Evolutionary conservation across 2,888 invertebrate genomes (phyloP).

Genomic region (Carabus problematicus): DNA sequence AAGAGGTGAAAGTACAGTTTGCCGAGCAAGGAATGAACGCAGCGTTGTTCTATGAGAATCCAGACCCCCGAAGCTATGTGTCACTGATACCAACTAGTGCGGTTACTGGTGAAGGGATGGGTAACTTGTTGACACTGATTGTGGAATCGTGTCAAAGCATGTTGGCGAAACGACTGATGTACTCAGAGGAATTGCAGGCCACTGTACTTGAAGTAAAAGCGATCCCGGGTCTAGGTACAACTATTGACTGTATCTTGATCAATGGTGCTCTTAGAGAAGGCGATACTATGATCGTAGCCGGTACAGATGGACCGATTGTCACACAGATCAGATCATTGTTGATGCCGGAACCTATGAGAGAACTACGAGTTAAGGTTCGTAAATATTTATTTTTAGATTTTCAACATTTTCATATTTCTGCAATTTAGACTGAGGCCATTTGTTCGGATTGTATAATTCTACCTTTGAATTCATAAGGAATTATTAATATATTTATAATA

Average conservation of each 20-base stretch:
- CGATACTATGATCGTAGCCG: constrained; percentile 93
- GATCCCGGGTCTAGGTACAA: constrained; percentile 95
- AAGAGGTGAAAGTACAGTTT: constrained; percentile 90
- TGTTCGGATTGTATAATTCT: neutral
- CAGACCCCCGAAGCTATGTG: constrained; percentile 90
- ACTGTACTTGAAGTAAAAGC: constrained; percentile 92
- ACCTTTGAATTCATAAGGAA: neutral
- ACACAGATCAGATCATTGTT: constrained; percentile 96
- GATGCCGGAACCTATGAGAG: constrained; percentile 98
- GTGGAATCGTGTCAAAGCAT: constrained; percentile 90
- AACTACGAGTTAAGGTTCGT: constrained; percentile 89
- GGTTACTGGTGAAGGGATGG: constrained; percentile 97
- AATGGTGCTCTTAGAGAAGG: constrained; percentile 95
- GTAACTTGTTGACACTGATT: constrained; percentile 71
- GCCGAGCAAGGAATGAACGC: constrained; percentile 97
- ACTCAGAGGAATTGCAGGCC: constrained; percentile 90
- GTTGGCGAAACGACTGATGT: constrained; percentile 87
- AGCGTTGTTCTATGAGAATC: constrained; percentile 94
- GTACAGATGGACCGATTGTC: constrained; percentile 97
- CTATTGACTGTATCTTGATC: constrained; percentile 97
- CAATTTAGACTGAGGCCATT: no score
- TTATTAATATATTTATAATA: constrained; percentile 21
- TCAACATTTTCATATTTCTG: no score
- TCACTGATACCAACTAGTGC: constrained; percentile 98
- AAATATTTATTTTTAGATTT: neutral